Evolutionary conservation across 2,113 vertebrate genomes (phyloP), one percentile per base, ranked within the genome.

Genomic region (Halichoeres trimaculatus): DNA sequence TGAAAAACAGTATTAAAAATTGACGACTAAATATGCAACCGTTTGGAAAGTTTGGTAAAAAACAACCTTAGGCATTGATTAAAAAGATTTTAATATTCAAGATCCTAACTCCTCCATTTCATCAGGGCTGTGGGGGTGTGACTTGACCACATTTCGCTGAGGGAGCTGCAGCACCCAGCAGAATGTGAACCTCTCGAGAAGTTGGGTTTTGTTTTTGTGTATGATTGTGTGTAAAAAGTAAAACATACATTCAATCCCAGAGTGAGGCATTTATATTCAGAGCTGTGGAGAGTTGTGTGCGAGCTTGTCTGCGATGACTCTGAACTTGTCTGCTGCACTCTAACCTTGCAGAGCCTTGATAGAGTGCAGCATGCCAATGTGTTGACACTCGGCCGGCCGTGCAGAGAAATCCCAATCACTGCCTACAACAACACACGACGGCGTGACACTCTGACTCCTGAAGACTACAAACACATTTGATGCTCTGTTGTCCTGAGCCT

Each of bases 321-420:
- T 77, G 74, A 86, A 85, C 65, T 82, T 5, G 30, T 70, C 76
- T 58, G 56, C 72, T 79, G 83, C 76, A 82, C 85, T 85, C 59
- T 75, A 69, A 88, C 91, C 88, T 86, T 30, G 0, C 57, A 10
- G 30, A 83, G 73, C 38, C 71, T 84, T 87, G 83, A 90, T 87
- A 62, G 72, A 88, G 87, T 78, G 88, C 74, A 70, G 76, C 61
- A 59, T 55, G 60, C 11, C 24, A 78, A 89, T 79, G 70, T 80
- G 81, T 78, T 81, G 85, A 85, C 82, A 78, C 78, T 65, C 38
- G 40, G 2, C 20, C 5, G 19, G 62, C 50, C 55, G 74, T 83
- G 88, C 77, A 17, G 73, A 76, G 81, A 86, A 88, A 88, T 40
- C 57, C 65, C 61, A 87, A 89, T 85, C 80, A 72, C 61, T 40